Conservation (phyloP, 2,113 vertebrate species). For the Trachemys scripta region DNA sequence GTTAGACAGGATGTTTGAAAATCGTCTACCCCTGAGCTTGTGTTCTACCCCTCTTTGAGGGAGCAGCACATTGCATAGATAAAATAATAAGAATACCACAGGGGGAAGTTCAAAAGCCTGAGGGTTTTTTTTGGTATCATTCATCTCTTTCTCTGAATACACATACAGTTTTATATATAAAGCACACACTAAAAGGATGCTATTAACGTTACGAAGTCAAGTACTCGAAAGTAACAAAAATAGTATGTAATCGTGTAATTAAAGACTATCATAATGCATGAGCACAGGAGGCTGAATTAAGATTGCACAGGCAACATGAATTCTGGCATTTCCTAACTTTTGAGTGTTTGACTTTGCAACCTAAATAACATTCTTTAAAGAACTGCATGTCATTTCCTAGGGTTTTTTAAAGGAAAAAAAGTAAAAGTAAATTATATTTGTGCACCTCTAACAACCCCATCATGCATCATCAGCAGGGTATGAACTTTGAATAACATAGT, state of each 20-base stretch:
- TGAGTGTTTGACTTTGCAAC: background rate
- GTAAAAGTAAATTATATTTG: background rate
- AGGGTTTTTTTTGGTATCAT: background rate
- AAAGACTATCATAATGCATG: background rate
- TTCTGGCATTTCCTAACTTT: background rate
- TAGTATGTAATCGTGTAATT: background rate
- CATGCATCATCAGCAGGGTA: background rate
- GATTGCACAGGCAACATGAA: rapidly evolving
- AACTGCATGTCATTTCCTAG: background rate
- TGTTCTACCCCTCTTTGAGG: background rate
- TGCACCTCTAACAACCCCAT: background rate
- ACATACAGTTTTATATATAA: rapidly evolving
- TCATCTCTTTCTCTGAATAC: background rate
- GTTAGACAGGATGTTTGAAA: background rate
- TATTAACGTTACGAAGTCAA: background rate
- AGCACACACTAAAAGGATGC: background rate
- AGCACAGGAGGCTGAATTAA: background rate
- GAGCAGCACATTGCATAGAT: background rate
- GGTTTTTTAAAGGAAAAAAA: background rate
- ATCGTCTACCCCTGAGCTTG: background rate
- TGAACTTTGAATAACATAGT: background rate
- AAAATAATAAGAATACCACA: background rate
- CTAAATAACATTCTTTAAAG: background rate
- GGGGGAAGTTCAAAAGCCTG: background rate
- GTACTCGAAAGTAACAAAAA: background rate